Evolutionary conservation across 2,888 invertebrate genomes (phyloP).

Genomic region (Polymixis flavicincta): DNA sequence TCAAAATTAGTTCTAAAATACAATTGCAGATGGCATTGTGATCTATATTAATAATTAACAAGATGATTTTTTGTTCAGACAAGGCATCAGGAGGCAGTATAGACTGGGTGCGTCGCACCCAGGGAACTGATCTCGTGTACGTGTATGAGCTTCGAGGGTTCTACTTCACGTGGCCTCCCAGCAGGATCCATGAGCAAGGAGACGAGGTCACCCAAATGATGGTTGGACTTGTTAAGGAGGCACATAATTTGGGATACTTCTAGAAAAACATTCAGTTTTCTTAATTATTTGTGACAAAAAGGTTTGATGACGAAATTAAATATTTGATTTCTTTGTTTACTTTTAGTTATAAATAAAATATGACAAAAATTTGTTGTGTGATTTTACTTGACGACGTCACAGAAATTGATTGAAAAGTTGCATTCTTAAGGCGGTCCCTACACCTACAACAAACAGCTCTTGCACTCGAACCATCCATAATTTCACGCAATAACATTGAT

Average conservation of each 20-base stretch:
- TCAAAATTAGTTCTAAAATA: neutral
- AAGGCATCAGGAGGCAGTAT: conserved; percentile 90
- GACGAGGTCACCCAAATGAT: conserved; percentile 92
- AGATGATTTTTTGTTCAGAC: conserved; percentile 75
- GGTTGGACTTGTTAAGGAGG: conserved; percentile 87
- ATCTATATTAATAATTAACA: neutral
- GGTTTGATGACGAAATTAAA: neutral
- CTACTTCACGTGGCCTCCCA: conserved; percentile 92
- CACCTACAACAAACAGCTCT: neutral
- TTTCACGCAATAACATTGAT: neutral
- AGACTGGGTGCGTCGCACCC: conserved; percentile 92
- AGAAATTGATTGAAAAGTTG: neutral
- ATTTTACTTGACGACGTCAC: neutral
- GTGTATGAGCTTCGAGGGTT: conserved; percentile 93
- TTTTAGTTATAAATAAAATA: neutral
- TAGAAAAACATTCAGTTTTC: conserved; percentile 48
- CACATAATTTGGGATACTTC: conserved; percentile 85
- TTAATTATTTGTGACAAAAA: neutral
- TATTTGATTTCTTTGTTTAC: neutral
- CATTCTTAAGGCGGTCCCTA: neutral
- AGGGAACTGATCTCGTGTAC: conserved; percentile 90
- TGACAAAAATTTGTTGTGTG: rapidly evolving
- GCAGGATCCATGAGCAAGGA: conserved; percentile 92
- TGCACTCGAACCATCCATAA: neutral
- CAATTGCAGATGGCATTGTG: neutral